A percentile compares a stretch with the other conserved stretches of the same genome.
Evolutionary conservation across 2,797 vertebrate genomes (phyloP).

Genomic region (Clarias pachynema): DNA sequence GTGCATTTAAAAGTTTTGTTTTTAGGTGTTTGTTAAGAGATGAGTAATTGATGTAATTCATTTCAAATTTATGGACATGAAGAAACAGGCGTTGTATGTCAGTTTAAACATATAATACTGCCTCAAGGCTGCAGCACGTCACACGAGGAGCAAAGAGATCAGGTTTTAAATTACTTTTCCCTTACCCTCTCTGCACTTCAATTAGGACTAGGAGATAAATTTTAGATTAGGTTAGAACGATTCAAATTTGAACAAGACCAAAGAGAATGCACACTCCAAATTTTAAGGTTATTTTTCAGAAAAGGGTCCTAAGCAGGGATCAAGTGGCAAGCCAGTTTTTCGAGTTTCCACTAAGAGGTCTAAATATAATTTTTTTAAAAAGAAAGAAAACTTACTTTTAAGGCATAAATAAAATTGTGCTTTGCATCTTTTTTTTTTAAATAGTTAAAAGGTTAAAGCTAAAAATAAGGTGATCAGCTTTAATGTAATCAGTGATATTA

Average conservation of each 20-base stretch:
- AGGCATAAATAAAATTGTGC: background rate
- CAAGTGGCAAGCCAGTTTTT: background rate
- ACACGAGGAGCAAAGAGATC: constrained; percentile 35
- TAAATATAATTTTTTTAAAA: no score
- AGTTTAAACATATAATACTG: constrained; percentile 26
- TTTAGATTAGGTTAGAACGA: constrained; percentile 43
- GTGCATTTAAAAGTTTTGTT: background rate
- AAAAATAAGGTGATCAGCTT: no score
- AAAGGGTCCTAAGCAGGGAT: background rate
- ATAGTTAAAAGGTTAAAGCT: no score
- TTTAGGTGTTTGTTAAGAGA: background rate
- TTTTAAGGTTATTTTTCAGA: constrained; percentile 20
- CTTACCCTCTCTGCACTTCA: constrained; percentile 36
- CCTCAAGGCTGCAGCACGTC: background rate
- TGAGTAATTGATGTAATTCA: background rate
- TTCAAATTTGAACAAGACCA: constrained; percentile 32
- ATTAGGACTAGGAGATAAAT: constrained; percentile 47
- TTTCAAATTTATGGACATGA: constrained; percentile 10
- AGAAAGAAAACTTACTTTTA: background rate
- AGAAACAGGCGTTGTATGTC: constrained; percentile 1
- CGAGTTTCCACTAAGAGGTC: background rate
- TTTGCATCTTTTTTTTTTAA: no score
- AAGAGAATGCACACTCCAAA: constrained; percentile 12
- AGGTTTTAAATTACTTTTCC: constrained; percentile 39
- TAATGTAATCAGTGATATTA: no score